Evolutionary conservation across 2,888 invertebrate species (phyloP).

Genomic region (Leptopilina myrica): DNA sequence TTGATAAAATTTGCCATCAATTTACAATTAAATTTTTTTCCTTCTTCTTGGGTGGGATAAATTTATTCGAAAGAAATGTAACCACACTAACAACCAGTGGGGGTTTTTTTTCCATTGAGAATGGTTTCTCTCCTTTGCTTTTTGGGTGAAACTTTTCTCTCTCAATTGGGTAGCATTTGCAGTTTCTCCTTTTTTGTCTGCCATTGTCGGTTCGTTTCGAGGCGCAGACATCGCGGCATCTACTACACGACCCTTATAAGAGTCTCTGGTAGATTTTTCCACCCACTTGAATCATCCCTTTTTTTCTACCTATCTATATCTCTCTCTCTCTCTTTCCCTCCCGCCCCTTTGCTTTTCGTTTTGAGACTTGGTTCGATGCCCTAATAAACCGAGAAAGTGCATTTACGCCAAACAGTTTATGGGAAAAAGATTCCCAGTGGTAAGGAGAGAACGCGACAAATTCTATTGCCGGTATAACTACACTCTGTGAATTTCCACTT

Average conservation of each 20-base stretch:
- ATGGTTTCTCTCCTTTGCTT: neutral
- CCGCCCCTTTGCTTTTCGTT: too few species aligned
- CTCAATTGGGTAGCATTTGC: neutral
- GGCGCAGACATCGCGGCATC: constrained; percentile 22
- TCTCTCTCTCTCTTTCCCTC: too few species aligned
- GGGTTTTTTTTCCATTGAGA: neutral
- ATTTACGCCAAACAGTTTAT: constrained; percentile 6
- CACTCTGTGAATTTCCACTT: neutral
- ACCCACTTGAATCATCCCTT: constrained; percentile 21
- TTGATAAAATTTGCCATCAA: too few species aligned
- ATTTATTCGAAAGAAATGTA: neutral
- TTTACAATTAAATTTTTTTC: too few species aligned
- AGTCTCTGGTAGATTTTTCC: constrained; percentile 9
- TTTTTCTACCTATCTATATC: too few species aligned
- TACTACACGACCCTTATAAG: constrained; percentile 26
- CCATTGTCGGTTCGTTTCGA: constrained; percentile 24
- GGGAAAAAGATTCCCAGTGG: constrained; percentile 22
- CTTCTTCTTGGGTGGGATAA: too few species aligned
- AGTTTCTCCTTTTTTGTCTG: constrained; percentile 11
- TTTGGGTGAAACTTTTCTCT: constrained; percentile 4
- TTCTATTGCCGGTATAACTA: constrained; percentile 11
- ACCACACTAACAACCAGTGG: neutral
- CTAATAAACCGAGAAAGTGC: constrained; percentile 37
- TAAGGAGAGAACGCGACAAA: constrained; percentile 8
- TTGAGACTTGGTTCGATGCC: constrained; percentile 23